These are phyloP conservation scores for Resseliella maxima DNA, from an alignment of 2,888 invertebrate species.

Conservation along the genomic window DNA sequence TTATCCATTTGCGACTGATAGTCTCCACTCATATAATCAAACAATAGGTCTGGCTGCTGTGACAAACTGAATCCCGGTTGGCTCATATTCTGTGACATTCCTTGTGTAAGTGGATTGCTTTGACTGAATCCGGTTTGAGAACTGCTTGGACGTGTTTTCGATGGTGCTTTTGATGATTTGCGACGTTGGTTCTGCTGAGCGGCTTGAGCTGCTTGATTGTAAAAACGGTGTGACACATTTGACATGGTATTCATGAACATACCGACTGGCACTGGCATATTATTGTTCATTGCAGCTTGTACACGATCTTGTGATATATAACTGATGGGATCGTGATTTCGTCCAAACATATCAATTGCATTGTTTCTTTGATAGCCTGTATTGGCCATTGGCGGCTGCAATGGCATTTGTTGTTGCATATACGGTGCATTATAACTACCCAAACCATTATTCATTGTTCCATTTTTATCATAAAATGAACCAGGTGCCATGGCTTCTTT, in stretches of 20 bases:
- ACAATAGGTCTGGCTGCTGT: constrained; percentile 72
- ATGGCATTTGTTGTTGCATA: constrained; percentile 51
- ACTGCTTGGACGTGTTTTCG: not conserved
- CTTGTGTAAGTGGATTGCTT: constrained; percentile 65
- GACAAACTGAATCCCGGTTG: constrained; percentile 77
- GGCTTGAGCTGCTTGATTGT: constrained; percentile 79
- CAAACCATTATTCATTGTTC: constrained; percentile 58
- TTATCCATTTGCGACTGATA: constrained; percentile 88
- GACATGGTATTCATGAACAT: constrained; percentile 91
- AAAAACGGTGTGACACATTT: constrained; percentile 79
- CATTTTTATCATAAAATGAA: constrained; percentile 88
- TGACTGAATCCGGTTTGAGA: constrained; percentile 55
- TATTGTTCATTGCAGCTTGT: constrained; percentile 77
- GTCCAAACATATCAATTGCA: constrained; percentile 73
- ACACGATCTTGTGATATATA: constrained; percentile 90
- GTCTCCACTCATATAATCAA: constrained; percentile 66
- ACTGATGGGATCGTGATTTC: constrained; percentile 88
- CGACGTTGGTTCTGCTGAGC: constrained; percentile 68
- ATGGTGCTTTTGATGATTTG: constrained; percentile 63
- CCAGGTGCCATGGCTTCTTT: constrained; percentile 95
- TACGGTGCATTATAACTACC: constrained; percentile 51
- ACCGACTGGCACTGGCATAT: constrained; percentile 89
- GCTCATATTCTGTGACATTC: constrained; percentile 79
- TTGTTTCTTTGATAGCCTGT: constrained; percentile 60
- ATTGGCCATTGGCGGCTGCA: not conserved